Percentiles rank a stretch among this genome's conserved stretches.
Conservation (phyloP, 2,113 vertebrate species). For the Semicossyphus pulcher region DNA sequence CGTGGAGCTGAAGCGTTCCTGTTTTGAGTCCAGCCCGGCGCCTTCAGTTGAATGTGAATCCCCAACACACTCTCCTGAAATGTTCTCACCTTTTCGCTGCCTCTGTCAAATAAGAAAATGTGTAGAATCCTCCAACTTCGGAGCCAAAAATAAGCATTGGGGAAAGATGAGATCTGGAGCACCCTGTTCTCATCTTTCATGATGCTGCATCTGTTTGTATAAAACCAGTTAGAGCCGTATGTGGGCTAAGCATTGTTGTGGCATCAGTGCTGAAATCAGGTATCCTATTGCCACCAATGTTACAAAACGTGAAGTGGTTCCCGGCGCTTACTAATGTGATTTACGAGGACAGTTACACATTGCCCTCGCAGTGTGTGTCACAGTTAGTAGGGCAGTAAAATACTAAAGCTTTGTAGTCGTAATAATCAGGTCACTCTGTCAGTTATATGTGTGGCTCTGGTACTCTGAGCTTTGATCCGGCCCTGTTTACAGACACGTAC, state of each 20-base stretch:
- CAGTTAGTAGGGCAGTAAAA: background rate
- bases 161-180: background rate
- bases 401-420: background rate
- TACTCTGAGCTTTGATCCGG: conserved; percentile 40
- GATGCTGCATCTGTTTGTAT: background rate
- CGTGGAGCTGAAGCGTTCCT: too few species aligned
- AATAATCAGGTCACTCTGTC: background rate
- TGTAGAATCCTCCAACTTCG: too few species aligned
- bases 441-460: conserved; percentile 3
- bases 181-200: background rate
- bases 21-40: too few species aligned
- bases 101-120: too few species aligned
- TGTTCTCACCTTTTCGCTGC: too few species aligned
- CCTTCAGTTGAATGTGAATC: too few species aligned
- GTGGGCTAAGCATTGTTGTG: background rate
- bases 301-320: background rate
- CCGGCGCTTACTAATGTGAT: background rate
- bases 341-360: background rate
- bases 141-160: background rate
- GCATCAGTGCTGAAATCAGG: background rate
- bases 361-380: too few species aligned
- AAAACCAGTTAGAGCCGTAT: background rate
- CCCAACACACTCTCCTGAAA: too few species aligned
- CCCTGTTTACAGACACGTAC: background rate
- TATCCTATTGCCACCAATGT: too few species aligned